Evolutionary conservation across 2,888 invertebrate species (phyloP), one percentile per base, ranked within the genome.

Genomic region (Embidobia sp.): DNA sequence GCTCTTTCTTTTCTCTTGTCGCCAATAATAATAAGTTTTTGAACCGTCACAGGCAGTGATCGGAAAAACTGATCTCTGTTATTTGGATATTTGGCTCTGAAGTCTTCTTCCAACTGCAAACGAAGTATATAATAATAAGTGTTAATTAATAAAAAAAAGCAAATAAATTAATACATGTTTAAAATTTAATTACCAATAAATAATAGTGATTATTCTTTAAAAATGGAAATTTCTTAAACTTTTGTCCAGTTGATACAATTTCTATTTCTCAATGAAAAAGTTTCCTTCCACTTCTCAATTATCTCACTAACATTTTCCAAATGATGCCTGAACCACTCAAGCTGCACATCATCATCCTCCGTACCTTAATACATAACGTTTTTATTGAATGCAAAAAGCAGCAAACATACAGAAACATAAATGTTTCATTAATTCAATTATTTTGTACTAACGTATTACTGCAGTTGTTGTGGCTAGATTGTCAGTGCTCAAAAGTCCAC

Each of bases 61-160:
- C 16, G 53, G 15, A 19, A 57, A 16, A 57, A 57, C 2, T 40
- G 10, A 29, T 26, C 42, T 18, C 2, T 16, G 6, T 18, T 2
- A 42, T 42, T 29, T 2, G 57, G 57, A 29, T 29, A 29, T 29
- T 42, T 40, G 10, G 11, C 42, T 16, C 29, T 57, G 11, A 57
- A 57, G 10, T 57, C 57, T 27, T 40, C 42, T 13, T 42, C 42
- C 18, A 57, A 29, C 57, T 57, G 29, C 22, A 42, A 53, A n/a
- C 26, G 26, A 26, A 15, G 8, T 16, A 15, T 6, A 13, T 16
- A 1, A 11, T 48, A 7, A 19, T 27, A n/a, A 46, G 13, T 16
- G n/a, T 3, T 10, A 16, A 29, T 48, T 15, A 48, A 48, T 2
- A 48, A 31, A 27, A 8, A 53, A 35, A 53, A 7, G 15, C 6